Percentiles rank a stretch among this genome's conserved stretches.
phyloP scores from a whole-genome alignment of 2,888 invertebrate genomes.

The Raillietiella orientalis region DNA sequence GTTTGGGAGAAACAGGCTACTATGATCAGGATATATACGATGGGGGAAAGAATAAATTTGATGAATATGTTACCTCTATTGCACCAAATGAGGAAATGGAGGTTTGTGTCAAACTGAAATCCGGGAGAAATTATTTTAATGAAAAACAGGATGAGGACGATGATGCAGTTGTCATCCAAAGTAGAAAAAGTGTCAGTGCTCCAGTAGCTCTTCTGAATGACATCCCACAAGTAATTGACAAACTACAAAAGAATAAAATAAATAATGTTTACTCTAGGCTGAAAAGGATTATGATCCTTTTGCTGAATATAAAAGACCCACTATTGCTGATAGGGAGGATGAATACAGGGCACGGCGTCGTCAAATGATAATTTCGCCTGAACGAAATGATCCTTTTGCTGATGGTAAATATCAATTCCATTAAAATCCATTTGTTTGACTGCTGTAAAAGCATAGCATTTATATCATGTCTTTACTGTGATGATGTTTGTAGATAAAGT shows the following conservation, averaged over 20 bases:
- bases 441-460: too few relatives aligned
- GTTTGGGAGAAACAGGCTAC: constrained; percentile 48
- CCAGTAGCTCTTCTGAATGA: constrained; percentile 66
- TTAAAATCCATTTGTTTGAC: not conserved
- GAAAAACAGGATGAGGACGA: constrained; percentile 68
- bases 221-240: constrained; percentile 40
- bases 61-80: constrained; percentile 83
- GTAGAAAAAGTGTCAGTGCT: constrained; percentile 39
- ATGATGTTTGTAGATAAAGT: too few relatives aligned
- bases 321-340: constrained; percentile 85
- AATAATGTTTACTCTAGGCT: constrained; percentile 20
- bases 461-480: not conserved
- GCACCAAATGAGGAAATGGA: constrained; percentile 85
- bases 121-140: too few relatives aligned
- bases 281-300: constrained; percentile 82
- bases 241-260: too few relatives aligned
- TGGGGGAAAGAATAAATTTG: constrained; percentile 43
- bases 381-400: constrained; percentile 85
- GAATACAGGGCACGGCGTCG: constrained; percentile 70
- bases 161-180: constrained; percentile 15
- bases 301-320: constrained; percentile 60
- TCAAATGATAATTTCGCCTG: constrained; percentile 78
- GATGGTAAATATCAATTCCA: constrained; percentile 34
- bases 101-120: too few relatives aligned
- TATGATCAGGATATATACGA: constrained; percentile 86